Percentiles rank a stretch among this genome's conserved stretches.
These are phyloP conservation scores for Cephus runcator DNA, from an alignment of 2,888 invertebrate genomes.

Conservation along the genomic window DNA sequence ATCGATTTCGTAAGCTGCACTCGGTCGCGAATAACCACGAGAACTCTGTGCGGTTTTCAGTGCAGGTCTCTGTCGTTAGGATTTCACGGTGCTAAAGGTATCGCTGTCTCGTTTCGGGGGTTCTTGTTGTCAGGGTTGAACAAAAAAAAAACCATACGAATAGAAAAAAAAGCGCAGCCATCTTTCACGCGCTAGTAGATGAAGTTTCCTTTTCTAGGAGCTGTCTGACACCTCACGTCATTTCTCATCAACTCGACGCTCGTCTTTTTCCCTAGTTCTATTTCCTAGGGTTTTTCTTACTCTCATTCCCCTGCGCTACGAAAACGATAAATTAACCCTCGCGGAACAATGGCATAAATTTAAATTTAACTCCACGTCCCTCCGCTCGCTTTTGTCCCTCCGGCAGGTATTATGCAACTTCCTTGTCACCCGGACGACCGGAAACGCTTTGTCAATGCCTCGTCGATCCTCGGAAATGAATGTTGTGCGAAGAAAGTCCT, in stretches of 20 bases:
- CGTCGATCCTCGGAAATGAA: constrained; percentile 18
- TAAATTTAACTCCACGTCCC: not conserved
- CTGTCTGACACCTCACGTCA: too few species aligned
- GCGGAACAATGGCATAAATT: not conserved
- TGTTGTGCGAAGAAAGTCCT: constrained; percentile 1
- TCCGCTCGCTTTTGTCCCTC: not conserved
- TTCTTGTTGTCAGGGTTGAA: not conserved
- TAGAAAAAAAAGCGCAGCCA: not conserved
- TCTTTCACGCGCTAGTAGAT: not conserved
- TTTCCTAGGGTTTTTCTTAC: not conserved
- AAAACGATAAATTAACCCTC: not conserved
- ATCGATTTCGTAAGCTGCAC: not conserved
- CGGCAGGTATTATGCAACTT: not conserved
- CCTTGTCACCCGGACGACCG: not conserved
- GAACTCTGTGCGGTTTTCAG: not conserved
- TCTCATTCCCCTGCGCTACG: not conserved
- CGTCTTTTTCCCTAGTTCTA: not conserved
- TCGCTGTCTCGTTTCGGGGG: not conserved
- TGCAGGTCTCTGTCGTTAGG: not conserved
- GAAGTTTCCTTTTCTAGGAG: not conserved
- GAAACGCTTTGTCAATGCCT: constrained; percentile 16
- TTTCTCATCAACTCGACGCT: too few species aligned
- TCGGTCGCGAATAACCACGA: not conserved
- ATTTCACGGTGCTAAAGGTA: not conserved
- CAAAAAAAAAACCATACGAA: not conserved